Conservation (phyloP, 2,888 invertebrate genomes). For the Drosophila robusta region DNA sequence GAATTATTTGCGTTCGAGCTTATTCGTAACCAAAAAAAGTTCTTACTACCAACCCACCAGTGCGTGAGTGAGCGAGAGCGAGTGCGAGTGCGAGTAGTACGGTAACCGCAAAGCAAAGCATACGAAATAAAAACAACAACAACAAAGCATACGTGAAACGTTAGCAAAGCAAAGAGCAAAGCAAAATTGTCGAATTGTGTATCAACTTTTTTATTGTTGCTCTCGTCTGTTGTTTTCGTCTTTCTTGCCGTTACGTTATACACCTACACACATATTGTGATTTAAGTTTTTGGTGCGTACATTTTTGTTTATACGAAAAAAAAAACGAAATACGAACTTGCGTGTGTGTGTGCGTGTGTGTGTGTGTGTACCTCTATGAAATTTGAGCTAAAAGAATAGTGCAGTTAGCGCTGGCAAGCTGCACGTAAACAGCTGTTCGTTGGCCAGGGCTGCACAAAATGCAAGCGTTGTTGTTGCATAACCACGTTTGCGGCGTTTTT, state of each 20-base stretch:
- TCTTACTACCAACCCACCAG: slow-evolving; percentile 53
- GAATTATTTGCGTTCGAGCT: slow-evolving; percentile 49
- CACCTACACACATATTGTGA: slow-evolving; percentile 44
- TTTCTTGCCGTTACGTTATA: slow-evolving; percentile 31
- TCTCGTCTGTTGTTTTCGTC: slow-evolving; percentile 52
- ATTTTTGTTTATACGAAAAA: slow-evolving; percentile 22
- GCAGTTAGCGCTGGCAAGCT: slow-evolving; percentile 34
- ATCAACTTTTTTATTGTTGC: slow-evolving; percentile 48
- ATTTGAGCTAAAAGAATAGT: slow-evolving; percentile 47
- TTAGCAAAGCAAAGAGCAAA: slow-evolving; percentile 55
- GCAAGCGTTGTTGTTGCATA: slow-evolving; percentile 56
- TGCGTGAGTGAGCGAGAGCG: slow-evolving; percentile 71
- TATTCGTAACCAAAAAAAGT: slow-evolving; percentile 69
- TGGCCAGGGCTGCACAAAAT: slow-evolving; percentile 51
- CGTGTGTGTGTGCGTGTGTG: slow-evolving; percentile 6
- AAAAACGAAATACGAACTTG: not conserved
- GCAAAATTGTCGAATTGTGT: slow-evolving; percentile 58
- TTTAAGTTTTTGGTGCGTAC: slow-evolving; percentile 58
- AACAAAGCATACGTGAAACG: slow-evolving; percentile 54
- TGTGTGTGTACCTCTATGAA: slow-evolving; percentile 35
- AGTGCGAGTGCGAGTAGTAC: slow-evolving; percentile 55
- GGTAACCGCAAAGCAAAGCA: slow-evolving; percentile 68
- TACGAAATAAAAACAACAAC: slow-evolving; percentile 69
- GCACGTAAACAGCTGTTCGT: slow-evolving; percentile 56
- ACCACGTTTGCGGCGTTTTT: slow-evolving; percentile 22